Evolutionary conservation across 2,113 vertebrate species (phyloP).

Genomic region (Neomonachus schauinslandi): DNA sequence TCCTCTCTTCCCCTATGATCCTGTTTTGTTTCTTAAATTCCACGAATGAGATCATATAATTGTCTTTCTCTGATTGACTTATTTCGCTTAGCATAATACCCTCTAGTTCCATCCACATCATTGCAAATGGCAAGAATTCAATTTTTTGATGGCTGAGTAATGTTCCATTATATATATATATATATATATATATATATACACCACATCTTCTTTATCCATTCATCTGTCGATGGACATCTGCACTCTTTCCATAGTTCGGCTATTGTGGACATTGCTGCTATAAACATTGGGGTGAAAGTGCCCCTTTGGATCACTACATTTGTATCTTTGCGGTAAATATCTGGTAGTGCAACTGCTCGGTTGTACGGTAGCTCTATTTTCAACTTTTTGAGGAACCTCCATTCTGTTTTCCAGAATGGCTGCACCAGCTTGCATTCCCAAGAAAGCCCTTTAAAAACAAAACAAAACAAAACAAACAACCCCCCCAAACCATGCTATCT

Average conservation of each 20-base stretch:
- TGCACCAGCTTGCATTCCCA: not conserved
- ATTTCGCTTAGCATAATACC: not conserved
- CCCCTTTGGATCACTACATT: not conserved
- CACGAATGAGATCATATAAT: not conserved
- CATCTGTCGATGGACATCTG: not conserved
- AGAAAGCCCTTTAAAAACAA: not conserved
- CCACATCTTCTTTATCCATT: not conserved
- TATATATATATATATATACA: not conserved
- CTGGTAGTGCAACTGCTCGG: not conserved
- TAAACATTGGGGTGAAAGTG: not conserved
- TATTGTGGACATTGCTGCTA: not conserved
- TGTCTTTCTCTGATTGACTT: not conserved
- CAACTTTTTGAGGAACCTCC: not conserved
- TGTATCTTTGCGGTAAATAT: not conserved
- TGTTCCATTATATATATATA: not conserved
- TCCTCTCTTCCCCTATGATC: not conserved
- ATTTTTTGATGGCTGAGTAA: not conserved
- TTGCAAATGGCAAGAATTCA: not conserved
- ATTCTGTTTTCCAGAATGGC: not conserved
- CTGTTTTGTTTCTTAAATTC: not conserved
- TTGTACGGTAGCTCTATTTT: not conserved
- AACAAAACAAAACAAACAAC: not conserved
- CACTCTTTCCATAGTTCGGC: not conserved
- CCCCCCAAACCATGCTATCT: not conserved
- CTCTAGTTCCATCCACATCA: not conserved